These are phyloP conservation scores for Leptodactylus fuscus DNA, from an alignment of 2,113 vertebrate species.

Conservation along the genomic window DNA sequence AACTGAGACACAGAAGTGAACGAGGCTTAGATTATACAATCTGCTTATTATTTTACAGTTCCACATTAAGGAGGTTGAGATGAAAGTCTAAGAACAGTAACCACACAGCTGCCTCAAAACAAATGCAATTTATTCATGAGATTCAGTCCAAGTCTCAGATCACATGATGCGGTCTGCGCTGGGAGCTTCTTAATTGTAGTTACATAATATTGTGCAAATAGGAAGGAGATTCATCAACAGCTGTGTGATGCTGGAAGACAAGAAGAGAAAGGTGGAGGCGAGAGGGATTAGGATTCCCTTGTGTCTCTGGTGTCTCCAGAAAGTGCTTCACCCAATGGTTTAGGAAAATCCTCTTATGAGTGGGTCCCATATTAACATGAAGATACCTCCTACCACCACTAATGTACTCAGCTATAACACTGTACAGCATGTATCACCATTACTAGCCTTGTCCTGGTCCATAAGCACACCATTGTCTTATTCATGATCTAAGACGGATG, in stretches of 20 bases:
- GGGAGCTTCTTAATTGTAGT: constrained; percentile 19
- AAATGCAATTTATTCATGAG: constrained; percentile 33
- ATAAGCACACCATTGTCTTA: background rate
- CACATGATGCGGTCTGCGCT: background rate
- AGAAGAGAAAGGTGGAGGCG: background rate
- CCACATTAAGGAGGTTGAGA: background rate
- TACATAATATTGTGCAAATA: constrained; percentile 38
- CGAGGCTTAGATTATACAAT: background rate
- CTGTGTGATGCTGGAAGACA: background rate
- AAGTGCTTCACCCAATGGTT: background rate
- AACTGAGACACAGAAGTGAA: background rate
- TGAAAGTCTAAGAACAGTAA: background rate
- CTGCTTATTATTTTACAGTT: background rate
- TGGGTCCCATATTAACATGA: background rate
- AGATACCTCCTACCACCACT: background rate
- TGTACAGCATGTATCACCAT: no score
- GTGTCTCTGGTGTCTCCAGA: background rate
- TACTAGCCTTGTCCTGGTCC: background rate
- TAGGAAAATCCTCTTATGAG: background rate
- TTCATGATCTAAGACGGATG: no score
- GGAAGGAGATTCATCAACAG: background rate
- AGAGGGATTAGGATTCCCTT: background rate
- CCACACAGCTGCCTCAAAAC: background rate
- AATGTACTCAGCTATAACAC: no score
- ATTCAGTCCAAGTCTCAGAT: background rate